phyloP scores from a whole-genome alignment of 2,888 invertebrate genomes.

The Drosophila colorata region DNA sequence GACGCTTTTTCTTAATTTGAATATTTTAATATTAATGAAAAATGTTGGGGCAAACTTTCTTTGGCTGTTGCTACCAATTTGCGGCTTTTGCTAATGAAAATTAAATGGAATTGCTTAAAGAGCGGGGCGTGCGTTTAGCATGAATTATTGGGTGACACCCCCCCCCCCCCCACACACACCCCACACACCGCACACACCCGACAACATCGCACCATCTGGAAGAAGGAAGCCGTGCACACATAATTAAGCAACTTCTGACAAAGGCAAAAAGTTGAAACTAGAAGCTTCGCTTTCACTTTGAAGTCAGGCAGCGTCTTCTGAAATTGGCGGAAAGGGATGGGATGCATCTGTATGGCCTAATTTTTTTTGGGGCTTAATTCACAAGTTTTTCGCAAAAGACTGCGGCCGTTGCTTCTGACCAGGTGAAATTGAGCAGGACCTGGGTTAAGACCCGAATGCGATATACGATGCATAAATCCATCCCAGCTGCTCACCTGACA shows the following conservation, averaged over 20 bases:
- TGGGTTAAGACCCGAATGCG: conserved; percentile 20
- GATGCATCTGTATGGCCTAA: background rate
- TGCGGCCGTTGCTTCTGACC: conserved; percentile 2
- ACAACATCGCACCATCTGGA: background rate
- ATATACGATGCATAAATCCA: conserved; percentile 72
- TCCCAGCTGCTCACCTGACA: conserved; percentile 60
- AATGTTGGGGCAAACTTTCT: conserved; percentile 61
- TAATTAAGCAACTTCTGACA: conserved; percentile 66
- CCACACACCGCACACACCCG: background rate
- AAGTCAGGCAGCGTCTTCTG: conserved; percentile 10
- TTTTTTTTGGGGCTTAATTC: background rate
- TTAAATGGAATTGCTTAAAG: conserved; percentile 78
- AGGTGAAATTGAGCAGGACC: conserved; percentile 31
- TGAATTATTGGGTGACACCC: conserved; percentile 59
- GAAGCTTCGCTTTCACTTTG: conserved; percentile 30
- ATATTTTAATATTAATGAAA: conserved; percentile 79
- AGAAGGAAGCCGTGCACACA: conserved; percentile 48
- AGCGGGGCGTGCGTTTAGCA: conserved; percentile 60
- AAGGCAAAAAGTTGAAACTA: conserved; percentile 25
- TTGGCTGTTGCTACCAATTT: conserved; percentile 63
- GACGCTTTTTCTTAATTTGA: conserved; percentile 65
- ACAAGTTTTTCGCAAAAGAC: conserved; percentile 11
- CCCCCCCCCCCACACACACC: background rate
- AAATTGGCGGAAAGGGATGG: background rate
- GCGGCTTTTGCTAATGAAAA: conserved; percentile 72